These are phyloP conservation scores for Acromyrmex charruanus DNA, from an alignment of 1,140 invertebrate species.

Conservation along the genomic window DNA sequence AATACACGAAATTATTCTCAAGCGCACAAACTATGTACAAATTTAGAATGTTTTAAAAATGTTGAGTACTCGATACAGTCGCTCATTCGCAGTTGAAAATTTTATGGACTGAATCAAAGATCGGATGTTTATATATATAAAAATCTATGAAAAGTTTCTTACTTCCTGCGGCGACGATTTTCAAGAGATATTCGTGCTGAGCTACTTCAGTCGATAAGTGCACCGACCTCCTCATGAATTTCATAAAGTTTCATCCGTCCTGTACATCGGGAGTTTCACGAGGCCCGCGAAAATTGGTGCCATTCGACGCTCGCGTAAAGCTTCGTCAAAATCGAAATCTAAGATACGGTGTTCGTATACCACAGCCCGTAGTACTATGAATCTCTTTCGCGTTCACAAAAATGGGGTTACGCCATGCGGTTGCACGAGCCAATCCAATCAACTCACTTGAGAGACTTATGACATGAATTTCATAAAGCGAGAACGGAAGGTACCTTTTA, in stretches of 20 bases:
- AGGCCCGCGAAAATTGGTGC: conserved; percentile 72
- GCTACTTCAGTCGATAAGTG: conserved; percentile 45
- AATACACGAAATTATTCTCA: neutral
- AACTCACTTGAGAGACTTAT: conserved; percentile 67
- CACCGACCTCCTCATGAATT: conserved; percentile 71
- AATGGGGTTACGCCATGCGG: conserved; percentile 65
- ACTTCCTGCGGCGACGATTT: conserved; percentile 58
- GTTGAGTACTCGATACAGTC: conserved; percentile 33
- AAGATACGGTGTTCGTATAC: conserved; percentile 63
- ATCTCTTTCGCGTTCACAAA: conserved; percentile 63
- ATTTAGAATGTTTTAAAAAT: neutral
- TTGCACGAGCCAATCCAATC: conserved; percentile 66
- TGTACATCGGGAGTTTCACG: conserved; percentile 71
- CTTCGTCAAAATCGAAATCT: conserved; percentile 73
- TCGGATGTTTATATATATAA: conserved; percentile 32
- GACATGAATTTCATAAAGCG: conserved; percentile 71
- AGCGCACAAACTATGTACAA: neutral
- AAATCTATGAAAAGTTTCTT: conserved; percentile 58
- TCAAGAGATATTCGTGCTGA: conserved; percentile 42
- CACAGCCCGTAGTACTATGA: conserved; percentile 47
- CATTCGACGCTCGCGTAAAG: conserved; percentile 66
- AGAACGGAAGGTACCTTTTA: conserved; percentile 36
- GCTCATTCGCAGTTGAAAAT: conserved; percentile 54
- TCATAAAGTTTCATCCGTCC: conserved; percentile 76
- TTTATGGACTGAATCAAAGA: conserved; percentile 31